Conservation (phyloP, 35 echinoderm and acorn worm species). For the Diadema setosum region DNA sequence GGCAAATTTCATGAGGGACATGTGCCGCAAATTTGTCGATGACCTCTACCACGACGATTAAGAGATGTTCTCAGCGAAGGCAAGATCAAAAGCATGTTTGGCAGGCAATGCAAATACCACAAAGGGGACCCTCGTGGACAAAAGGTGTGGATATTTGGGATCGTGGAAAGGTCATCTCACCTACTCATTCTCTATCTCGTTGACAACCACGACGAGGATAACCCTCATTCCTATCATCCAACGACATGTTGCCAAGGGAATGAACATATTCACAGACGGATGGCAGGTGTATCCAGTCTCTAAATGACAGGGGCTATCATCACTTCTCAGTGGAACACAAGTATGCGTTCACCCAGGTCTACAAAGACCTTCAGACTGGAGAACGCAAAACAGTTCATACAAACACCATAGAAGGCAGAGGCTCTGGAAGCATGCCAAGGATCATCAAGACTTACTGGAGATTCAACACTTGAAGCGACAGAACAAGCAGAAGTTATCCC, state of each 20-base stretch:
- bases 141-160: not conserved
- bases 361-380: not conserved
- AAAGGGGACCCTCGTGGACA: not conserved
- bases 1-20: not conserved
- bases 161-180: not conserved
- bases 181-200: not conserved
- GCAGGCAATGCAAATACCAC: not conserved
- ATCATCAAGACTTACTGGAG: no score
- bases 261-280: not conserved
- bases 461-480: no score
- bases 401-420: conserved; percentile 19
- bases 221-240: not conserved
- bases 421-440: not conserved
- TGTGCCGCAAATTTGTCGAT: not conserved
- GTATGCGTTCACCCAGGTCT: not conserved
- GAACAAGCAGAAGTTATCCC: no score
- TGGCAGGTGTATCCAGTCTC: not conserved
- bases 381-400: not conserved
- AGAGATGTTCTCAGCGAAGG: not conserved
- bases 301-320: not conserved
- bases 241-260: not conserved
- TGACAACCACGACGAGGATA: not conserved
- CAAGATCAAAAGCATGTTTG: not conserved
- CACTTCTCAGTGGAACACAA: conserved; percentile 11
- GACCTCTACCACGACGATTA: not conserved